phyloP scores from a whole-genome alignment of 2,888 invertebrate species.

The Pyrrhosoma nymphula region DNA sequence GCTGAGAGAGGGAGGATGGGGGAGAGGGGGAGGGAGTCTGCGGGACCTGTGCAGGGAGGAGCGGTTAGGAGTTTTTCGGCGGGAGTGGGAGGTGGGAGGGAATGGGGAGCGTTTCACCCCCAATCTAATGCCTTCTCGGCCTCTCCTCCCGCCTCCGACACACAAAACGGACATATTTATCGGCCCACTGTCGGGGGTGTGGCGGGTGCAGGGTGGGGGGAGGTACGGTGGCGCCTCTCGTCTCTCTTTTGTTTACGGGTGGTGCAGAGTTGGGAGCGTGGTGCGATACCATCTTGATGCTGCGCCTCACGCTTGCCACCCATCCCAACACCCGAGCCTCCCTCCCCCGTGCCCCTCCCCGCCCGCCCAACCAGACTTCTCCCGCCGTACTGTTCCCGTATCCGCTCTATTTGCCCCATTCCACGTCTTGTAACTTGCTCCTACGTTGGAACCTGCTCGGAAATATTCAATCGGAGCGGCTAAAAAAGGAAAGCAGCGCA shows the following conservation, averaged over 20 bases:
- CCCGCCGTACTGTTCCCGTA: neutral
- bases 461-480: no score
- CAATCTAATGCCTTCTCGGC: conserved; percentile 59
- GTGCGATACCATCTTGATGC: conserved; percentile 58
- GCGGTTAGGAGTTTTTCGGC: neutral
- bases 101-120: neutral
- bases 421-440: neutral
- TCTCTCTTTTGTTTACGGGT: conserved; percentile 64
- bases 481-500: no score
- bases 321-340: neutral
- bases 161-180: conserved; percentile 65
- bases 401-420: neutral
- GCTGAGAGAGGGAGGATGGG: neutral
- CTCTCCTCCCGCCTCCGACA: conserved; percentile 42
- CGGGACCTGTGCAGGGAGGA: neutral
- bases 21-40: neutral
- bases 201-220: neutral
- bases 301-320: conserved; percentile 47
- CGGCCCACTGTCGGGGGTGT: conserved; percentile 26
- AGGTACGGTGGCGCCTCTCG: neutral
- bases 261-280: conserved; percentile 44
- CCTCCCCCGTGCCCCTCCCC: neutral
- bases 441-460: no score
- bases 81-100: neutral
- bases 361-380: neutral